Evolutionary conservation across 2,888 invertebrate genomes (phyloP).

Genomic region (Pseudanteris insignis): DNA sequence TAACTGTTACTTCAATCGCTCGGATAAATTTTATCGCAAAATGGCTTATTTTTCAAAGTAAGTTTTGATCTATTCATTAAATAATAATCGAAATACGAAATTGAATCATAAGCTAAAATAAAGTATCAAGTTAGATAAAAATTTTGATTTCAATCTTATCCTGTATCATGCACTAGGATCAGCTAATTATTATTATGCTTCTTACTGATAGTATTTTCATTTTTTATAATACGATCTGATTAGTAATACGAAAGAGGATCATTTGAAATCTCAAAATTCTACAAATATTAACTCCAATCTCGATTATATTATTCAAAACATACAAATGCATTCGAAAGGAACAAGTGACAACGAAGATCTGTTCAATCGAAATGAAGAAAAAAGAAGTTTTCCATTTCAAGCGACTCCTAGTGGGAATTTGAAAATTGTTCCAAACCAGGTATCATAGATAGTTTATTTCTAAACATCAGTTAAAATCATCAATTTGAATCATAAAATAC

Average conservation of each 20-base stretch:
- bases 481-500: no score
- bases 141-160: no score
- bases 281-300: not conserved
- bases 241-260: not conserved
- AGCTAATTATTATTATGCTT: no score
- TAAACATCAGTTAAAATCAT: no score
- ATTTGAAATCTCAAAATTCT: not conserved
- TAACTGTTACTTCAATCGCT: slow-evolving; percentile 49
- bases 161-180: no score
- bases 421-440: slow-evolving; percentile 77
- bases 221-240: no score
- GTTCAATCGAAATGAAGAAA: slow-evolving; percentile 46
- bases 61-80: no score
- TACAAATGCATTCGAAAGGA: slow-evolving; percentile 45
- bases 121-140: no score
- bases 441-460: no score
- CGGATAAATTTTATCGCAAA: slow-evolving; percentile 42
- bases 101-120: no score
- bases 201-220: no score
- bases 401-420: slow-evolving; percentile 76
- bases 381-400: slow-evolving; percentile 72
- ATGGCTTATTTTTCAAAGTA: slow-evolving; percentile 55
- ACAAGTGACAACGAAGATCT: slow-evolving; percentile 40
- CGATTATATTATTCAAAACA: slow-evolving; percentile 51
- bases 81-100: no score